Percentiles rank a stretch among this genome's conserved stretches.
phyloP scores from a whole-genome alignment of 2,113 vertebrate genomes.

The Machaerirhynchus nigripectus region DNA sequence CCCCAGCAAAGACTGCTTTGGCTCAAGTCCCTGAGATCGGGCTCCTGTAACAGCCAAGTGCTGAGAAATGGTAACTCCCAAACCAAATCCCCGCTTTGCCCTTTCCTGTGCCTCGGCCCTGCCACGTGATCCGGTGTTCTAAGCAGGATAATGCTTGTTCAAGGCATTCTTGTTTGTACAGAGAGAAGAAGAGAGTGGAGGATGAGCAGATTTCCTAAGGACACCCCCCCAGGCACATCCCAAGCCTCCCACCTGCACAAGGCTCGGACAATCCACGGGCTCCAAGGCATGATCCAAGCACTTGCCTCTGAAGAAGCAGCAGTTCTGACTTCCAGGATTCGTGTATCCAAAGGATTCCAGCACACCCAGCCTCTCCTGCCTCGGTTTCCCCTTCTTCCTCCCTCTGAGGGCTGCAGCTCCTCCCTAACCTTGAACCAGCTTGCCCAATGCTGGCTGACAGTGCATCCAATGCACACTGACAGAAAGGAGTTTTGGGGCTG shows the following conservation, averaged over 20 bases:
- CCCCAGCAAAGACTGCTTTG: background rate
- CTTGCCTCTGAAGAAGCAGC: background rate
- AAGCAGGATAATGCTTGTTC: background rate
- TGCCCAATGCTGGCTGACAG: background rate
- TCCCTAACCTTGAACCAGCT: background rate
- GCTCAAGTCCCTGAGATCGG: background rate
- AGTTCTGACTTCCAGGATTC: background rate
- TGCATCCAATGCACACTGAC: too few relatives aligned
- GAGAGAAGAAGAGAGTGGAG: background rate
- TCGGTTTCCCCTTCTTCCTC: background rate
- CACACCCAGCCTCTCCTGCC: background rate
- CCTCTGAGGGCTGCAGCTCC: background rate
- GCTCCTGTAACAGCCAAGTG: background rate
- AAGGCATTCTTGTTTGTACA: background rate
- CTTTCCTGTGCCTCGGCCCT: background rate
- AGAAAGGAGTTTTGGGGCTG: background rate
- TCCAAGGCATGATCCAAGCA: background rate
- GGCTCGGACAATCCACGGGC: fast-evolving
- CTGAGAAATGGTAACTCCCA: background rate
- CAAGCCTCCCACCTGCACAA: fast-evolving
- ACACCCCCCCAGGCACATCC: background rate
- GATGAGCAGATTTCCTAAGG: background rate
- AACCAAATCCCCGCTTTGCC: background rate
- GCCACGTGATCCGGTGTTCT: fast-evolving
- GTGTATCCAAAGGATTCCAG: background rate